Percentiles rank a stretch among this genome's conserved stretches.
These are phyloP conservation scores for Peromyscus melanophrys DNA, from an alignment of 2,797 vertebrate species.

Conservation along the genomic window DNA sequence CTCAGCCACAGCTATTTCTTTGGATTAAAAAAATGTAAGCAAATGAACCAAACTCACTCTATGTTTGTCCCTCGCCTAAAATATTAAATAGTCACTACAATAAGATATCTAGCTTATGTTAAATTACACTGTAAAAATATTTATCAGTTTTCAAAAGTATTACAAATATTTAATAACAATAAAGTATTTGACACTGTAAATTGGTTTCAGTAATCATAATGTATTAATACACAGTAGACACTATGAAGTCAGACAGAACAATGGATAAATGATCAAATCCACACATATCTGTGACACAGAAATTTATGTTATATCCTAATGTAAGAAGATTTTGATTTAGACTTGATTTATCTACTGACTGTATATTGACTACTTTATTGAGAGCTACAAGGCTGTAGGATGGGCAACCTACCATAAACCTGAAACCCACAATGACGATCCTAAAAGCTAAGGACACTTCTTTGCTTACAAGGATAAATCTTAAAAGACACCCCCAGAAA, in stretches of 20 bases:
- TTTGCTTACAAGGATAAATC: background rate
- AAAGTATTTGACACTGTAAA: background rate
- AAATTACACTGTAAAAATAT: slow-evolving; percentile 12
- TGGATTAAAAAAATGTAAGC: background rate
- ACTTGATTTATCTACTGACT: background rate
- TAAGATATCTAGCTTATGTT: background rate
- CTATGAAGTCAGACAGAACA: background rate
- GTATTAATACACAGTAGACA: background rate
- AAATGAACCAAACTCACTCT: background rate
- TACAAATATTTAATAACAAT: background rate
- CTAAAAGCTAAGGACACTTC: background rate
- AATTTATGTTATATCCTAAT: background rate
- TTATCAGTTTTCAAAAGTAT: background rate
- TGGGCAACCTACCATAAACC: background rate
- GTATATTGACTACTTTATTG: background rate
- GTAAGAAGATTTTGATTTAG: background rate
- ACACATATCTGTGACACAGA: background rate
- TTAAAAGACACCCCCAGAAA: background rate
- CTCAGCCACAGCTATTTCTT: background rate
- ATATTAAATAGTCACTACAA: background rate
- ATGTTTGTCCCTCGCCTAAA: background rate
- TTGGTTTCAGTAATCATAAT: background rate
- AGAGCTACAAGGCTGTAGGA: background rate
- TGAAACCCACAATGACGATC: background rate
- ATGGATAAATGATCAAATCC: background rate